Evolutionary conservation across 2,113 vertebrate genomes (phyloP), one percentile per base, ranked within the genome.

Genomic region (Ariopsis seemanni): DNA sequence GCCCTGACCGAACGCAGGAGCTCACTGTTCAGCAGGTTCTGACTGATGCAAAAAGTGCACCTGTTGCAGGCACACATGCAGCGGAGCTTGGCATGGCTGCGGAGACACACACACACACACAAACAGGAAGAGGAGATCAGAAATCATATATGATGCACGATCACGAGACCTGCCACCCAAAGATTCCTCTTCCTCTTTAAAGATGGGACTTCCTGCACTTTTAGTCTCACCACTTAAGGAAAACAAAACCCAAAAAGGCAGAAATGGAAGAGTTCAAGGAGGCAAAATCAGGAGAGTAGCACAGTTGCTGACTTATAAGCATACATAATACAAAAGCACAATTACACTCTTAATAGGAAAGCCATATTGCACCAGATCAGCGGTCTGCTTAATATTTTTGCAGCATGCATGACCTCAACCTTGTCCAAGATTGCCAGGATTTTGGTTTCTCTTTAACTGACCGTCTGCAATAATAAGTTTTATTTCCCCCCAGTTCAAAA

Each of bases 31-130:
- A 99, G 97, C 96, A 99, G 95, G 96, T 97, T 99, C 96, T 98
- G 97, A 99, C 97, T 98, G 96, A 99, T 96, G 97, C 98, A 99
- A 97, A 96, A 98, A 93, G 97, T 97, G 93, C 98, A 99, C 96
- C 97, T 98, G 97, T 98, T 99, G 97, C 97, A 98, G 96, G 96
- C 93, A 93, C 98, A 99, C 96, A 97, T 93, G 96, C 97, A 98
- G 97, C 97, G 97, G 95, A 98, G 97, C 94, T 96, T 97, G 97
- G 95, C 95, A 94, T 98, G 97, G 95, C 98, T 99, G 98, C 94
- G 94, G 95, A 97, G 94, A 98, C 96, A 98, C 95, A 98, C 91
- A 98, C 91, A 94, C 94, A 98, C 94, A 97, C 82, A 89, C 95
- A 96, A 93, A 95, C 91, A 92, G 89, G 71, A 65, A 88, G 48